These are phyloP conservation scores for Pterostichus madidus DNA, from an alignment of 2,888 invertebrate species.

Conservation along the genomic window DNA sequence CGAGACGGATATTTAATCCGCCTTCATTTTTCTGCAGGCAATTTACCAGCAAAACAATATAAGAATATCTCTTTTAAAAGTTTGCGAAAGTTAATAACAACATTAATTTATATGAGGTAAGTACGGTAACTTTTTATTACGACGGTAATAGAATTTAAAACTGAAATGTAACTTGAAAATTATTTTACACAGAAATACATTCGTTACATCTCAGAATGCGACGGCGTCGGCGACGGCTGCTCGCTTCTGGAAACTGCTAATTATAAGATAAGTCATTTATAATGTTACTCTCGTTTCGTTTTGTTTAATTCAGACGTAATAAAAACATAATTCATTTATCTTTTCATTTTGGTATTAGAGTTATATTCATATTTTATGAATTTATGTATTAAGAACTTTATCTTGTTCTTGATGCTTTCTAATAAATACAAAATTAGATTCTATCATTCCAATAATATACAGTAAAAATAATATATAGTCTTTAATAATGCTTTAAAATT, in stretches of 20 bases:
- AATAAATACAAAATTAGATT: not conserved
- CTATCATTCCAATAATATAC: not conserved
- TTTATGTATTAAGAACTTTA: conserved; percentile 4
- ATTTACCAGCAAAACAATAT: conserved; percentile 64
- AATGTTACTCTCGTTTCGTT: conserved; percentile 20
- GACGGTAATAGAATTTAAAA: conserved; percentile 42
- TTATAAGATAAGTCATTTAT: conserved; percentile 37
- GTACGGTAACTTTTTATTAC: conserved; percentile 51
- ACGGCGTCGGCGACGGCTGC: not conserved
- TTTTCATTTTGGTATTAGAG: conserved; percentile 6
- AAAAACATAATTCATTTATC: conserved; percentile 39
- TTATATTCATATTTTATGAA: conserved; percentile 29
- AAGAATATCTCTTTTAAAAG: conserved; percentile 67
- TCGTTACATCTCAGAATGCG: not conserved
- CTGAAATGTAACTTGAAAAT: conserved; percentile 58
- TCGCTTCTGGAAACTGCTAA: not conserved
- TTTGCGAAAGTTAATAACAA: conserved; percentile 66
- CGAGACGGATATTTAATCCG: conserved; percentile 20
- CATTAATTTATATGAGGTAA: conserved; percentile 62
- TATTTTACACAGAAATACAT: conserved; percentile 49
- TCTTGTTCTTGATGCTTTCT: not conserved
- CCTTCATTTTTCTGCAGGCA: conserved; percentile 43
- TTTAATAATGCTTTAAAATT: too few relatives aligned
- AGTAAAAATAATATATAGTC: too few relatives aligned
- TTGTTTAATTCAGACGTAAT: conserved; percentile 39